A percentile compares a stretch with the other conserved stretches of the same genome.
These are phyloP conservation scores for Anguilla obscura DNA, from an alignment of 2,797 vertebrate species.

Conservation along the genomic window DNA sequence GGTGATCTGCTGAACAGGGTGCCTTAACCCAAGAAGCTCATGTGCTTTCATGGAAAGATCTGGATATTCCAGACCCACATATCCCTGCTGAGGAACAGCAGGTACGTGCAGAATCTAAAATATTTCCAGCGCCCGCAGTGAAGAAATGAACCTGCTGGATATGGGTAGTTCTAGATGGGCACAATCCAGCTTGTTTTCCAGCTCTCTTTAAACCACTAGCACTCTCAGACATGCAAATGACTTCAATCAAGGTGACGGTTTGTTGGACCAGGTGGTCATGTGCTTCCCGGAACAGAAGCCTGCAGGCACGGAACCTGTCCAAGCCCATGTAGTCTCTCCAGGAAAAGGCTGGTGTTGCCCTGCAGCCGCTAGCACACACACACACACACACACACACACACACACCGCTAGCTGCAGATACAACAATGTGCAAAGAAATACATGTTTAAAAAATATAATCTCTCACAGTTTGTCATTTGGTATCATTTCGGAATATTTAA, in stretches of 20 bases:
- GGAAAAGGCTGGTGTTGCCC: background rate
- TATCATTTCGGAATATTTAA: background rate
- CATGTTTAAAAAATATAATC: no score
- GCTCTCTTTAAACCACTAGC: background rate
- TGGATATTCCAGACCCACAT: background rate
- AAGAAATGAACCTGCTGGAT: background rate
- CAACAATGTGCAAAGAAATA: background rate
- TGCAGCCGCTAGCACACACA: background rate
- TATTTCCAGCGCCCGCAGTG: background rate
- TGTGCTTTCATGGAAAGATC: constrained; percentile 61
- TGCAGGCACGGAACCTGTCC: background rate
- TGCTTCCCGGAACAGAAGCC: background rate
- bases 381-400: background rate
- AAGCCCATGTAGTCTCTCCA: background rate
- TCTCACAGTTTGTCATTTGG: background rate
- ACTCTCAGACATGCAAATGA: background rate
- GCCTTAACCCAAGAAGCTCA: constrained; percentile 73
- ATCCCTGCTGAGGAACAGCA: background rate
- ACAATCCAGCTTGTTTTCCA: background rate
- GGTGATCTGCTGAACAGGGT: constrained; percentile 65
- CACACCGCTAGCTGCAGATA: background rate
- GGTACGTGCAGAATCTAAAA: background rate
- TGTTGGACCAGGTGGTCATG: background rate
- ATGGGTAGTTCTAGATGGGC: background rate
- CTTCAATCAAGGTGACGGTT: background rate